Conservation (phyloP, 2,797 vertebrate genomes). For the Mallotus villosus region DNA sequence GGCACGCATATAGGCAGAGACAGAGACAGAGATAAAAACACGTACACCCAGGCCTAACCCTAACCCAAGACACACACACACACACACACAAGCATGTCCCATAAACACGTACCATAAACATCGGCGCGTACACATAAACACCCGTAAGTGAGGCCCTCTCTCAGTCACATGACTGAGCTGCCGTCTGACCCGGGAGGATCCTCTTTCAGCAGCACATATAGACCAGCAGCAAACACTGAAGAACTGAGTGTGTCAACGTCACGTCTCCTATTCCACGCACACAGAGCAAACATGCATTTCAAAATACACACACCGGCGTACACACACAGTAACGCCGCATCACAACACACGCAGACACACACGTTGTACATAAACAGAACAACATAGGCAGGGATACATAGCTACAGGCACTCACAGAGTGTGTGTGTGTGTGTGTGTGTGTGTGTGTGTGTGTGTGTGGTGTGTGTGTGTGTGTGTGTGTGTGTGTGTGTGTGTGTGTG, state of each 20-base stretch:
- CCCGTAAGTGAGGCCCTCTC: neutral
- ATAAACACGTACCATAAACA: neutral
- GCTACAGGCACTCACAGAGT: neutral
- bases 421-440: neutral
- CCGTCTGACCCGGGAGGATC: constrained; percentile 44
- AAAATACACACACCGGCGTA: constrained; percentile 19
- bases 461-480: neutral
- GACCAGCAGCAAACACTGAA: constrained; percentile 56
- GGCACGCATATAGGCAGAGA: constrained; percentile 11
- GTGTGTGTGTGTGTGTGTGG: neutral
- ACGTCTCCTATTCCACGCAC: constrained; percentile 51
- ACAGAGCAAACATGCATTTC: neutral
- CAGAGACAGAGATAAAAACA: constrained; percentile 9
- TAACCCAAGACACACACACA: too few species aligned
- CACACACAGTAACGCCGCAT: constrained; percentile 15
- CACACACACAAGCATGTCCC: constrained; percentile 22
- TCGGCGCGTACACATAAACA: neutral
- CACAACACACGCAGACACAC: constrained; percentile 23
- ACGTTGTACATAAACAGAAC: constrained; percentile 41
- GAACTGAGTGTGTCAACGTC: constrained; percentile 49
- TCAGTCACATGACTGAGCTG: constrained; percentile 51
- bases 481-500: neutral
- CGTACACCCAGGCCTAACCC: constrained; percentile 17
- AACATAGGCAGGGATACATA: neutral
- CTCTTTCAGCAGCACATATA: constrained; percentile 51